Evolutionary conservation across 2,797 vertebrate species (phyloP), one percentile per base, ranked within the genome.

Genomic region (Peromyscus eremicus): DNA sequence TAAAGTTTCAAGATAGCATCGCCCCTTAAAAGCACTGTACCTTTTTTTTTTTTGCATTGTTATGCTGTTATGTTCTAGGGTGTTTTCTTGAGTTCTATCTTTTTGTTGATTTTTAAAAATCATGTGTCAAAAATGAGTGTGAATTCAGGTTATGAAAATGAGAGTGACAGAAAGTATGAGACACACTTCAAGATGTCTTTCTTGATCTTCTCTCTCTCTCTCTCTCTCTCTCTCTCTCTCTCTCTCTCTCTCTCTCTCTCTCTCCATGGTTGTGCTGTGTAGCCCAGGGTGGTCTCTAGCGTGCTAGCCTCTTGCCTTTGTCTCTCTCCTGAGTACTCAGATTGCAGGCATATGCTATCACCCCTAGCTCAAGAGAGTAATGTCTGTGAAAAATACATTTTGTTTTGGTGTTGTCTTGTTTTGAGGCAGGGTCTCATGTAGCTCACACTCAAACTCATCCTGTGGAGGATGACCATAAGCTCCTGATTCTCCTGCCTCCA

Each of bases 41-140:
- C 14, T 3, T 57, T 40, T 88, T 95, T 90, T 52, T 40, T 93
- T 95, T 92, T 52, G 79, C 43, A 66, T 71, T 92, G 23, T 62
- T 79, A 89, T 29, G 12, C 27, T 49, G 16, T 80, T 96, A 91
- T 71, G 40, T 89, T 82, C 71, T 85, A 84, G 80, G 70, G 13
- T 73, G 3, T 93, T 92, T 96, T 95, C 87, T 90, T 95, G 85
- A 91, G 75, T 62, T 88, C 37, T 79, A 93, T 95, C 89, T 55
- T 94, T 96, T 77, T 71, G 43, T 92, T 94, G 76, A 87, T 90
- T 93, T 94, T 94, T 80, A 16, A n/a, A 81, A 83, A 82, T 70
- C 46, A 55, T 46, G 1, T 70, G 34, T 10, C 80, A 52, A 2
- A 49, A 92, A 83, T 86, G 40, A 92, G 9, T 88, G 1, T 97